Conservation (phyloP, 1,140 invertebrate genomes). For the Drosophila arizonae region DNA sequence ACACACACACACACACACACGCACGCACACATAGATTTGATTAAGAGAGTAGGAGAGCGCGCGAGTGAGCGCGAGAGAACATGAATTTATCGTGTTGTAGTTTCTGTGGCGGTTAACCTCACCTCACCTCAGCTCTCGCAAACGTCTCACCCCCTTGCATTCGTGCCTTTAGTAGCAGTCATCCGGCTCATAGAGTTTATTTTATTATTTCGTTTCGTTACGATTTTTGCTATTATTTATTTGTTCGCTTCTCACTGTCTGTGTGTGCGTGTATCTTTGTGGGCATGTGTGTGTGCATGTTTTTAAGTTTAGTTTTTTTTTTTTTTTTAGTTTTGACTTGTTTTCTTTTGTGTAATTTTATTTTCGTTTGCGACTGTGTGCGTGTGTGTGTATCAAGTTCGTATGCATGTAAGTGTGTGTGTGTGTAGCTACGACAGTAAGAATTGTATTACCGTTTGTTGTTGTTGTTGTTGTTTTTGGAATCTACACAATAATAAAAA, state of each 20-base stretch:
- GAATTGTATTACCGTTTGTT: slow-evolving; percentile 69
- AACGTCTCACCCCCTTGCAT: background rate
- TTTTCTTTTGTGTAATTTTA: slow-evolving; percentile 81
- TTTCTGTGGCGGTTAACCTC: slow-evolving; percentile 53
- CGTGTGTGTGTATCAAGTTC: slow-evolving; percentile 32
- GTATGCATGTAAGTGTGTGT: slow-evolving; percentile 36
- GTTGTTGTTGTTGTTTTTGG: slow-evolving; percentile 44
- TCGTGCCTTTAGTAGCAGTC: slow-evolving; percentile 29
- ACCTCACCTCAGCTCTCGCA: slow-evolving; percentile 34
- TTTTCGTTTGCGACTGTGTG: slow-evolving; percentile 51
- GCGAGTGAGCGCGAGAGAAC: slow-evolving; percentile 25
- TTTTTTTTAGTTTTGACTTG: slow-evolving; percentile 76
- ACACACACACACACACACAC: slow-evolving; percentile 6
- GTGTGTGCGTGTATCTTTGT: slow-evolving; percentile 13
- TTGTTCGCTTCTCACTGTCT: slow-evolving; percentile 64
- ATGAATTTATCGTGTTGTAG: slow-evolving; percentile 49
- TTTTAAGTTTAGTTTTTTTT: slow-evolving; percentile 56
- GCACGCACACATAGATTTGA: background rate
- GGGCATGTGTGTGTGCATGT: slow-evolving; percentile 44
- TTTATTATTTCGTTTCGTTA: slow-evolving; percentile 77
- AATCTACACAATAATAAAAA: slow-evolving; percentile 72
- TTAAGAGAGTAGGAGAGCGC: slow-evolving; percentile 19
- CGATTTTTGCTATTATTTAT: slow-evolving; percentile 80
- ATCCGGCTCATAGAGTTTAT: slow-evolving; percentile 73
- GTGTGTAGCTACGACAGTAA: slow-evolving; percentile 68